These are phyloP conservation scores for Brachionus sp. DNA, from an alignment of 1,140 invertebrate genomes.

Conservation along the genomic window DNA sequence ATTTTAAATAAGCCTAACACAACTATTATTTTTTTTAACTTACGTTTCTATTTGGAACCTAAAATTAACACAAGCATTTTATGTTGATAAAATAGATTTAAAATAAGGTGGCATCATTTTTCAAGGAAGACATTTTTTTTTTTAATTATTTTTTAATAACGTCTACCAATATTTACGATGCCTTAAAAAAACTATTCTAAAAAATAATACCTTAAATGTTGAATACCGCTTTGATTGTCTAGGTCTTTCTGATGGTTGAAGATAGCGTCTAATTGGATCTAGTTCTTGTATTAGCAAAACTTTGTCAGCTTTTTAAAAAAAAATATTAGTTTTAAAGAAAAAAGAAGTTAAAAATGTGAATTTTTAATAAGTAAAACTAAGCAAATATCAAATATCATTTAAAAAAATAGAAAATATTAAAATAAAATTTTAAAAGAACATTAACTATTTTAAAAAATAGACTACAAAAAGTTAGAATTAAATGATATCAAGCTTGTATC, in stretches of 20 bases:
- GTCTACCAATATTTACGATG: background rate
- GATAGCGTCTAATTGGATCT: constrained; percentile 69
- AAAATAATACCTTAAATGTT: constrained; percentile 78
- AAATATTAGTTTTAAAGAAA: background rate
- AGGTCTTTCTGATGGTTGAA: constrained; percentile 90
- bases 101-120: background rate
- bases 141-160: background rate
- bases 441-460: no score
- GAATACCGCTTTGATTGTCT: constrained; percentile 84
- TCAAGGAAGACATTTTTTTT: no score
- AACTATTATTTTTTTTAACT: background rate
- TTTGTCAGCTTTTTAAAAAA: constrained; percentile 11
- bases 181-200: background rate
- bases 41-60: constrained; percentile 43
- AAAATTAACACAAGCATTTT: background rate
- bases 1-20: background rate
- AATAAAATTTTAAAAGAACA: no score
- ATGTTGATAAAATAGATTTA: background rate
- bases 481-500: no score
- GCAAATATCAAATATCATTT: no score
- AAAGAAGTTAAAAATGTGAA: no score
- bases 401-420: no score
- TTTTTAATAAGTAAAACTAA: no score
- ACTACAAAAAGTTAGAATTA: no score
- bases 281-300: constrained; percentile 43